Base-by-base conservation (phyloP, 2,888 invertebrate genomes). In the Dynastes hyllus region DNA sequence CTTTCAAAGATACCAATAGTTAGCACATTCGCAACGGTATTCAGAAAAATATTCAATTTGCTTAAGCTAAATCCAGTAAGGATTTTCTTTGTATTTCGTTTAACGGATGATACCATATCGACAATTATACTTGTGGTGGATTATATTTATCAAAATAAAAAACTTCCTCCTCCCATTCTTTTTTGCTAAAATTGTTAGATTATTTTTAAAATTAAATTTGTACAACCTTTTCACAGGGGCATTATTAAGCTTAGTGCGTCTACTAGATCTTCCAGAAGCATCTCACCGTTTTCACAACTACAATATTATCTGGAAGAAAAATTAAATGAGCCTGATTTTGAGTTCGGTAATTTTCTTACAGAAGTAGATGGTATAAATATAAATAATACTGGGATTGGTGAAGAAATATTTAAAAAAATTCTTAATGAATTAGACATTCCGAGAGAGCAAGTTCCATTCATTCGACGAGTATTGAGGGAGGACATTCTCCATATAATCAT, bases 121-220 rank as follows among this genome's bases (percentile, higher is more conserved):
- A 67, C 55, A n/a, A 29, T 58, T 8, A 80, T 80, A 50, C 71
- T 78, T 32, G 53, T 80, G 32, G 61, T 40, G 11, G 80, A 80
- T 63, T 78, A 80, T 69, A 67, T 80, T 40, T 78, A 78, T 58
- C 71, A 78, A 22, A 76, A 80, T 32, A 76, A 73, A 76, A 61
- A 66, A n/a, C 16, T 80, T 13, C 80, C 80, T 0, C 76, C 80
- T n/a, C 69, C 61, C 51, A 37, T 76, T 32, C 70, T 27, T 1
- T 71, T 45, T 22, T 77, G 55, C 40, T 78, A 32, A 69, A 78
- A 37, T 22, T n/a, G n/a, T n/a, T n/a, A n/a, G n/a, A n/a, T n/a
- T n/a, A n/a, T n/a, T n/a, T n/a, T n/a, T n/a, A n/a, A n/a, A n/a
- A n/a, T n/a, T n/a, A n/a, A n/a, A 51, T 53, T 69, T 40, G 27